A percentile compares a stretch with the other conserved stretches of the same genome.
Evolutionary conservation across 1,140 invertebrate genomes (phyloP).

Genomic region (Hypothenemus hampei): DNA sequence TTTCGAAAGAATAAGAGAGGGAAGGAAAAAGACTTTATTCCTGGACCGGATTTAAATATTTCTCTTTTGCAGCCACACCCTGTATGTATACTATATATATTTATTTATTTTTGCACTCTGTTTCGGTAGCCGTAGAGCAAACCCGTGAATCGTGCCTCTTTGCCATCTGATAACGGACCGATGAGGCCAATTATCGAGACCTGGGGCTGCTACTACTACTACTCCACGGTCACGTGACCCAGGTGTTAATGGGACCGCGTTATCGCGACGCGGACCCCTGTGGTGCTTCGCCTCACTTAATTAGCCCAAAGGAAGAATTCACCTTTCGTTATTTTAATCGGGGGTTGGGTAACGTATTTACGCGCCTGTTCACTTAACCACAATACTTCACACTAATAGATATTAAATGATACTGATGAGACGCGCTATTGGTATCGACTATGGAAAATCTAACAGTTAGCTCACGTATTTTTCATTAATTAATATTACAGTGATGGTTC

Average conservation of each 20-base stretch:
- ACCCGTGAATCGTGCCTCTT: constrained; percentile 11
- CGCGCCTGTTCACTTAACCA: neutral
- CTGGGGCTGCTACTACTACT: too few species aligned
- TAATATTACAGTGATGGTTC: too few species aligned
- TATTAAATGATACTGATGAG: neutral
- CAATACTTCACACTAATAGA: too few species aligned
- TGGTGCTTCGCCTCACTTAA: constrained; percentile 15
- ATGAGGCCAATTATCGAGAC: constrained; percentile 9
- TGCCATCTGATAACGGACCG: constrained; percentile 15
- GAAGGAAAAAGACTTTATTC: too few species aligned
- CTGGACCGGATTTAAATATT: too few species aligned
- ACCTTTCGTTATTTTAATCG: constrained; percentile 18
- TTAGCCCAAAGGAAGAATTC: constrained; percentile 14
- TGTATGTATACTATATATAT: too few species aligned
- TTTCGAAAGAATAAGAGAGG: too few species aligned
- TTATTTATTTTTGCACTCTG: too few species aligned
- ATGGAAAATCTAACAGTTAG: too few species aligned
- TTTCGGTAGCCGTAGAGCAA: too few species aligned
- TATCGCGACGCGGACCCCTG: neutral
- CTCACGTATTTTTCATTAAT: too few species aligned
- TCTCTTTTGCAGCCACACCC: too few species aligned
- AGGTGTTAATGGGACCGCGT: constrained; percentile 17
- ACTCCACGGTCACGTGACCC: constrained; percentile 17
- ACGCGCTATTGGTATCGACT: neutral
- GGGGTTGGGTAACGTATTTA: neutral